Conservation (phyloP, 2,797 vertebrate genomes). For the Chelon auratus region DNA sequence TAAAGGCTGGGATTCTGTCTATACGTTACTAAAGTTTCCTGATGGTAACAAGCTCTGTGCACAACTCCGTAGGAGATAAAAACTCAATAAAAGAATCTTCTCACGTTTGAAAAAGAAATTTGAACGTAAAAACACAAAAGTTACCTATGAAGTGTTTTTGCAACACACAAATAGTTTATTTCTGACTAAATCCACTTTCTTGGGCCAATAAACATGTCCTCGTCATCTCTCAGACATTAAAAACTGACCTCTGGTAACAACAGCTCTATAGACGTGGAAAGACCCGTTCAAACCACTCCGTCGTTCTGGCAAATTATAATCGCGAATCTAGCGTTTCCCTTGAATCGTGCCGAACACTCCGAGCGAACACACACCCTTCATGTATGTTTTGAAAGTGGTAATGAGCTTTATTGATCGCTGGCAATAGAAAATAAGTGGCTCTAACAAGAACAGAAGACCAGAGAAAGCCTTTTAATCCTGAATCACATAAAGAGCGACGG, state of each 20-base stretch:
- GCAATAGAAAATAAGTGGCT: neutral
- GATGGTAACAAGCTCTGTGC: neutral
- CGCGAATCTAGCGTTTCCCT: constrained; percentile 41
- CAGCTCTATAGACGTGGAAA: constrained; percentile 7
- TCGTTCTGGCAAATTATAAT: constrained; percentile 49
- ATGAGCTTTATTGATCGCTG: neutral
- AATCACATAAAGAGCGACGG: neutral
- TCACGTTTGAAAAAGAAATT: neutral
- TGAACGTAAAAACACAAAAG: neutral
- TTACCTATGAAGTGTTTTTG: no score
- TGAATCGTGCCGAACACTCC: constrained; percentile 54
- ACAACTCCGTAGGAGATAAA: neutral
- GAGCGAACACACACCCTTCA: constrained; percentile 5
- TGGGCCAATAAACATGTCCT: neutral
- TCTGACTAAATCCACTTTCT: neutral
- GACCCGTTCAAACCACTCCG: constrained; percentile 36
- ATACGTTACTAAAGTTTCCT: neutral
- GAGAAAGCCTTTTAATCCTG: neutral
- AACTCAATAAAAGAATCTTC: neutral
- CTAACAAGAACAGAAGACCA: neutral
- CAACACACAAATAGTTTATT: neutral
- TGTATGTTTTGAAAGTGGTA: neutral
- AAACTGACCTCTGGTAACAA: constrained; percentile 37
- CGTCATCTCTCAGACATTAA: neutral
- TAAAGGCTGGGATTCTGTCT: neutral